Evolutionary conservation across 2,888 invertebrate genomes (phyloP), one percentile per base, ranked within the genome.

Genomic region (Drosophila helvetica): DNA sequence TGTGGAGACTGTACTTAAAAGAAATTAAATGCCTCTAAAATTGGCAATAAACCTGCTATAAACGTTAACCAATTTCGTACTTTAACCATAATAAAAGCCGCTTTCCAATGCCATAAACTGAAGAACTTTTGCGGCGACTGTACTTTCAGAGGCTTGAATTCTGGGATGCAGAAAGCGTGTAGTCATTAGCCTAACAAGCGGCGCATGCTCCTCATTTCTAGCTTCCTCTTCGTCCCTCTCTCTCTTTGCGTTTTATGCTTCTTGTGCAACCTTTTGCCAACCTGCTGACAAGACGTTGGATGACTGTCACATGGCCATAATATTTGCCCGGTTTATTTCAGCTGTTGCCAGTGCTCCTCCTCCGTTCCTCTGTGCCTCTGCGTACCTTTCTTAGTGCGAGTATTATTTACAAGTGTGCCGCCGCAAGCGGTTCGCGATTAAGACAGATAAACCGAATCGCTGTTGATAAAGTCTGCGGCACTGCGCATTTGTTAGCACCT

Each of bases 371-470:
- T 56, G 19, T 30, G 22, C 18, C 42, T 48, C 27, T 22, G 22
- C 22, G 69, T 82, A 65, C 80, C 48, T 75, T 72, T 84, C 64
- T 45, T 59, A 56, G 57, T n/a, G n/a, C n/a, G 38, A n/a, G 38
- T 58, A 61, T 80, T 78, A 83, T 83, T 86, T 83, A 83, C 86
- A 85, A 82, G 72, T 65, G 66, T 73, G 73, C 53, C 65, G 67
- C 67, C 65, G 67, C 67, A 45, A 43, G 53, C 75, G 47, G 68
- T 43, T 74, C 74, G 62, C 75, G 75, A 78, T 68, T 73, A 27
- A 67, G 68, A 42, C 62, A 81, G 78, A 84, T 82, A 84, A 75
- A 69, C 61, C 70, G 63, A 78, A 78, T 74, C 67, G 67, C 54
- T 52, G 71, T 66, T 73, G 74, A 83, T 80, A 86, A 82, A n/a